These are phyloP conservation scores for Anguilla japonica DNA, from an alignment of 2,113 vertebrate species.

Conservation along the genomic window DNA sequence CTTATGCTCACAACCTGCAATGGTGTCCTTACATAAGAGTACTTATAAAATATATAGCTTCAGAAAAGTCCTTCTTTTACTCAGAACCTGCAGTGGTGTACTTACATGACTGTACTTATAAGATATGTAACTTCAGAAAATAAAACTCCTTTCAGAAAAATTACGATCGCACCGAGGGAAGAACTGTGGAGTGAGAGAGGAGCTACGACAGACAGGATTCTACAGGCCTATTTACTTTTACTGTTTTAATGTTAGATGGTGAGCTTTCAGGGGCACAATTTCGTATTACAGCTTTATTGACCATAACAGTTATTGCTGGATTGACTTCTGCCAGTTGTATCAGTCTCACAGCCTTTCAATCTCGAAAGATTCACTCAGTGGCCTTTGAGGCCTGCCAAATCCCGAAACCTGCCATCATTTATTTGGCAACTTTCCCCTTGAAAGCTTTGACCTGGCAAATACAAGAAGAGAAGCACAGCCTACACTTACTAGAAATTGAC, in stretches of 20 bases:
- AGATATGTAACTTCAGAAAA: too few relatives aligned
- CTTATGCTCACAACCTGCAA: too few relatives aligned
- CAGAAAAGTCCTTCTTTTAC: too few relatives aligned
- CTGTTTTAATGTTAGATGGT: neutral
- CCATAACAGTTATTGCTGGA: neutral
- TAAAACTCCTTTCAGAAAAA: too few relatives aligned
- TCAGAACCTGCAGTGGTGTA: too few relatives aligned
- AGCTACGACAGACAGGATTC: neutral
- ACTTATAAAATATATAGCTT: too few relatives aligned
- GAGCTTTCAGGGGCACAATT: neutral
- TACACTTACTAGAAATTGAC: neutral
- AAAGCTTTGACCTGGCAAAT: neutral
- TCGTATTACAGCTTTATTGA: neutral
- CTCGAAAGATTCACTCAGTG: neutral
- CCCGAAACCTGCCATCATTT: neutral
- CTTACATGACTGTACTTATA: too few relatives aligned
- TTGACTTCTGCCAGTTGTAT: neutral
- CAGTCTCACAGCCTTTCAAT: neutral
- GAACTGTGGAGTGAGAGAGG: neutral
- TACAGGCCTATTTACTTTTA: neutral
- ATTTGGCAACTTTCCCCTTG: neutral
- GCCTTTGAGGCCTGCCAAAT: neutral
- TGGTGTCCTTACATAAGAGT: too few relatives aligned
- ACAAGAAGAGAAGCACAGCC: neutral
- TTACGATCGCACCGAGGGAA: too few relatives aligned